Percentiles rank a stretch among this genome's conserved stretches.
Evolutionary conservation across 2,888 invertebrate species (phyloP).

Genomic region (Troides helena): DNA sequence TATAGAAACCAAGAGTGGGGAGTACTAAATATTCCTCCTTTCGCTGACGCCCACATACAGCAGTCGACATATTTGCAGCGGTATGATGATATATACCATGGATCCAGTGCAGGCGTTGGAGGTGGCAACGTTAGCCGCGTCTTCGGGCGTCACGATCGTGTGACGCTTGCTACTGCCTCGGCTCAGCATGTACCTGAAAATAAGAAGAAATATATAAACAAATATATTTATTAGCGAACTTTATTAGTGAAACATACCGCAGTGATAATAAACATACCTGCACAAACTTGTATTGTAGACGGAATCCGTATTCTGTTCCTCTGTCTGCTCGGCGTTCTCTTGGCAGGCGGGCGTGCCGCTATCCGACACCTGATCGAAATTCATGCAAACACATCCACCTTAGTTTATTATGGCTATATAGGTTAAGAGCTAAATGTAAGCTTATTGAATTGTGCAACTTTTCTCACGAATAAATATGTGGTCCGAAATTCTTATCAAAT

Average conservation of each 20-base stretch:
- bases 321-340: slow-evolving; percentile 50
- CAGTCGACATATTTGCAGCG: too few species aligned
- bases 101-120: slow-evolving; percentile 54
- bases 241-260: neutral
- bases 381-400: neutral
- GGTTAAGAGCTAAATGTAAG: too few species aligned
- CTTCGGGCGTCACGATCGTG: slow-evolving; percentile 88
- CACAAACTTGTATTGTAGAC: slow-evolving; percentile 64
- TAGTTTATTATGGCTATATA: too few species aligned
- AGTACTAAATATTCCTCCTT: too few species aligned
- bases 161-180: slow-evolving; percentile 88
- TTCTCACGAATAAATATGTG: too few species aligned
- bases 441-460: too few species aligned
- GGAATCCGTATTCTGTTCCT: slow-evolving; percentile 59
- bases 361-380: slow-evolving; percentile 55
- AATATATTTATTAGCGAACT: too few species aligned
- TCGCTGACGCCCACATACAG: too few species aligned
- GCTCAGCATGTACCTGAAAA: slow-evolving; percentile 86
- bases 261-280: slow-evolving; percentile 47
- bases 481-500: too few species aligned
- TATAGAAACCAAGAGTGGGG: too few species aligned
- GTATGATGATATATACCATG: slow-evolving; percentile 48
- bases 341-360: slow-evolving; percentile 51
- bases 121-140: slow-evolving; percentile 64
- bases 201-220: too few species aligned